Conservation (phyloP, 2,113 vertebrate genomes). For the Pelodiscus sinensis region DNA sequence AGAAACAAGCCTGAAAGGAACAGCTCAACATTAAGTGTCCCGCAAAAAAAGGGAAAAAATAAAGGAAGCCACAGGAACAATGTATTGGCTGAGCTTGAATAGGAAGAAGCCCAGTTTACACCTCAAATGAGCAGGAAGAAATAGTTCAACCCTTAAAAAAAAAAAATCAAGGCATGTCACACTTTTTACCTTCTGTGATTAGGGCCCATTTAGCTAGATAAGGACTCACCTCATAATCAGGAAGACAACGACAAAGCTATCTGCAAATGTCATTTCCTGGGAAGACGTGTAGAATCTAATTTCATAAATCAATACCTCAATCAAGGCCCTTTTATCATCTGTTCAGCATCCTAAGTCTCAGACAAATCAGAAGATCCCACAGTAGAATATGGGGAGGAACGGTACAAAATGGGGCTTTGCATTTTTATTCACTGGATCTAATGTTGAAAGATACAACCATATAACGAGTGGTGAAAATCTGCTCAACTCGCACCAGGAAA, state of each 20-base stretch:
- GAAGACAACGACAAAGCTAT: neutral
- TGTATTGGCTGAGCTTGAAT: neutral
- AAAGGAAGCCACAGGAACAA: neutral
- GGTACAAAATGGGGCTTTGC: neutral
- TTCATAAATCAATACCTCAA: constrained; percentile 10
- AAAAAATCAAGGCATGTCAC: neutral
- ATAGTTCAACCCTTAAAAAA: neutral
- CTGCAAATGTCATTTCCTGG: neutral
- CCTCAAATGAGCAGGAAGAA: neutral
- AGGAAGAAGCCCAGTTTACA: neutral
- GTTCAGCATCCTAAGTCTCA: neutral
- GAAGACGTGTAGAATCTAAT: neutral
- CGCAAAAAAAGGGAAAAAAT: neutral
- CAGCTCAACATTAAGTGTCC: neutral
- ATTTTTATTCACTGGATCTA: neutral
- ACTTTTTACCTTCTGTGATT: neutral
- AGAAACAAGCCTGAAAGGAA: neutral
- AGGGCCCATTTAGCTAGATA: neutral
- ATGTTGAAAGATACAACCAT: neutral
- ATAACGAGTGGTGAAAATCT: neutral
- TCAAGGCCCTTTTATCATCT: neutral
- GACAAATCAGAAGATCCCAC: neutral
- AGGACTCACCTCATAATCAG: neutral
- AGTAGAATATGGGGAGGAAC: neutral
- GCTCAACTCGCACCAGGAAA: neutral